Conservation (phyloP, 2,113 vertebrate species). For the Hystrix brachyura region DNA sequence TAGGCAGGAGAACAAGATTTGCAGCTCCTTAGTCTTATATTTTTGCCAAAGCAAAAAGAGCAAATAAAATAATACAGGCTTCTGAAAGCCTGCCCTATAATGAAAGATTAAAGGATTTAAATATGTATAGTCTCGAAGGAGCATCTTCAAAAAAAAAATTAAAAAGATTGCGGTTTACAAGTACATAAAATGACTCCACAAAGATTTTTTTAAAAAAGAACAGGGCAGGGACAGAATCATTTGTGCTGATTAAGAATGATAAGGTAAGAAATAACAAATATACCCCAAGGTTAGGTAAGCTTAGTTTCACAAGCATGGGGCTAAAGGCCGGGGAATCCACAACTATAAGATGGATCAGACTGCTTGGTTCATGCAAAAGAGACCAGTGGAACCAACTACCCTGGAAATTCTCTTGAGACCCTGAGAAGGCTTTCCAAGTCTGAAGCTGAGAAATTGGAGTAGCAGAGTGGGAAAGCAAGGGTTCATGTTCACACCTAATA, state of each 20-base stretch:
- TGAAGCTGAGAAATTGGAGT: conserved; percentile 64
- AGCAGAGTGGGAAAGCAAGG: background rate
- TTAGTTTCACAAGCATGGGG: conserved; percentile 1
- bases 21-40: conserved; percentile 33
- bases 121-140: conserved; percentile 63
- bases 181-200: conserved; percentile 69
- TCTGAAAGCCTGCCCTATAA: conserved; percentile 70
- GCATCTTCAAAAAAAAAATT: conserved; percentile 28
- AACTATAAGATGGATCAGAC: conserved; percentile 30
- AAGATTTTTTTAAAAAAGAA: background rate
- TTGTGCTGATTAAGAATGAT: conserved; percentile 72
- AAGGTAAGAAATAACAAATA: conserved; percentile 78
- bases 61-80: conserved; percentile 75
- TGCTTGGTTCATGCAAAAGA: conserved; percentile 60
- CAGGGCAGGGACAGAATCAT: conserved; percentile 48
- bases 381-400: conserved; percentile 23
- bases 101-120: conserved; percentile 81
- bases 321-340: background rate
- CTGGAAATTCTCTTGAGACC: conserved; percentile 55
- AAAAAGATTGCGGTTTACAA: conserved; percentile 61
- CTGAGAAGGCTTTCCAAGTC: conserved; percentile 46
- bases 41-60: conserved; percentile 71
- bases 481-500: background rate
- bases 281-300: conserved; percentile 38
- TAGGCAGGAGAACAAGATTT: conserved; percentile 68